A percentile compares a stretch with the other conserved stretches of the same genome.
Evolutionary conservation across 1,140 invertebrate genomes (phyloP).

Genomic region (Stegodyphus mimosarum): DNA sequence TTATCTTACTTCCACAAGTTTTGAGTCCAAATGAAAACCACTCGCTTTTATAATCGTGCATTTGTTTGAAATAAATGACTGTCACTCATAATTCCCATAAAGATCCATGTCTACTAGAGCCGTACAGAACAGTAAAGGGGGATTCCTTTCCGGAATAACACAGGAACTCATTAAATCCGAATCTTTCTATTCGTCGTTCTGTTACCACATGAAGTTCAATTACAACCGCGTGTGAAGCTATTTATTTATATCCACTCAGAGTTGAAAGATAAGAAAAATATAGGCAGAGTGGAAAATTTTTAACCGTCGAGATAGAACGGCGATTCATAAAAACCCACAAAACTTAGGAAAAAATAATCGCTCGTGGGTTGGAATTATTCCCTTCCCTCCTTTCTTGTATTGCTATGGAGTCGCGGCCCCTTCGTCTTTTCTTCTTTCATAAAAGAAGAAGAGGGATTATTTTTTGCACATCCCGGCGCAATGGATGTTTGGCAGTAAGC

Average conservation of each 20-base stretch:
- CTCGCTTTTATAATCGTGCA: too few relatives aligned
- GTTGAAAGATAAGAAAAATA: background rate
- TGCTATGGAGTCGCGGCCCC: background rate
- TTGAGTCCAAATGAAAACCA: too few relatives aligned
- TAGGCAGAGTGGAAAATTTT: background rate
- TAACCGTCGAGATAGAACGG: background rate
- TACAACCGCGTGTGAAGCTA: background rate
- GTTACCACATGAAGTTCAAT: background rate
- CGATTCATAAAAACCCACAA: background rate
- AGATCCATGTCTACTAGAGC: too few relatives aligned
- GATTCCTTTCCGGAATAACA: too few relatives aligned
- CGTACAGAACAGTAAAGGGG: too few relatives aligned
- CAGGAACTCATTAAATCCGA: background rate
- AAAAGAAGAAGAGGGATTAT: background rate
- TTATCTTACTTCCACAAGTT: too few relatives aligned
- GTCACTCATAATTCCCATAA: too few relatives aligned
- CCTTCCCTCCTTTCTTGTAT: background rate
- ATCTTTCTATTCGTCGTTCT: background rate
- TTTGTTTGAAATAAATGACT: too few relatives aligned
- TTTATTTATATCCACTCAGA: background rate
- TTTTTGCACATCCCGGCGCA: background rate
- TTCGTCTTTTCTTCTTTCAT: background rate
- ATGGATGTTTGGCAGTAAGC: slow-evolving; percentile 13
- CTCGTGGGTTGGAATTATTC: background rate
- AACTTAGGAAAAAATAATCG: background rate